phyloP scores from a whole-genome alignment of 1,140 invertebrate genomes.

The Calycopis cecrops region DNA sequence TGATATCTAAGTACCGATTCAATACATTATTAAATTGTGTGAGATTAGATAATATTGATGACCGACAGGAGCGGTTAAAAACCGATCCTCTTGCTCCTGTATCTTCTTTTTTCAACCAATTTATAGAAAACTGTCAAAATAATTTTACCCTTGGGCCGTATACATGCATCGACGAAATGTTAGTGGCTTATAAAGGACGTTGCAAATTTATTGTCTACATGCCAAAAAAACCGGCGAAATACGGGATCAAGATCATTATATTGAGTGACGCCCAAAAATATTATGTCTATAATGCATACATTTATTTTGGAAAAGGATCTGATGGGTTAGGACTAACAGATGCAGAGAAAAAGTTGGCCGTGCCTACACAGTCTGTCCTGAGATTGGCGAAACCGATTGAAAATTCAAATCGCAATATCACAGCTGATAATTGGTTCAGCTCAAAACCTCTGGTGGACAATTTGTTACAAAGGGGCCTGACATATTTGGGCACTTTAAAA shows the following conservation, averaged over 20 bases:
- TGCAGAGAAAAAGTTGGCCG: slow-evolving; percentile 13
- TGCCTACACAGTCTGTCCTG: slow-evolving; percentile 19
- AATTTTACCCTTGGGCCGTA: slow-evolving; percentile 14
- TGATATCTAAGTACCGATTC: slow-evolving; percentile 24
- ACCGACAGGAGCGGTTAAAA: no score
- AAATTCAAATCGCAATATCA: slow-evolving; percentile 19
- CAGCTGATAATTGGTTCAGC: slow-evolving; percentile 20
- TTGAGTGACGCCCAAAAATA: slow-evolving; percentile 26
- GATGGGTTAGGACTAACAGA: slow-evolving; percentile 27
- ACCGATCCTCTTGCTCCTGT: slow-evolving; percentile 39
- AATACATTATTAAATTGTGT: slow-evolving; percentile 20
- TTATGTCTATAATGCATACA: slow-evolving; percentile 26
- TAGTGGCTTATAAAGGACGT: slow-evolving; percentile 50
- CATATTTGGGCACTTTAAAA: slow-evolving; percentile 28
- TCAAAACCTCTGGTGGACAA: slow-evolving; percentile 45
- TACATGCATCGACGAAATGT: slow-evolving; percentile 51
- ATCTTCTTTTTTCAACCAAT: slow-evolving; percentile 37
- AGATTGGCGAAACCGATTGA: slow-evolving; percentile 14
- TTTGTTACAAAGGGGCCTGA: slow-evolving; percentile 41
- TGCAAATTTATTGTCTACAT: slow-evolving; percentile 63
- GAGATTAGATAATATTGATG: slow-evolving; percentile 21
- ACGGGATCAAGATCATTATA: slow-evolving; percentile 54
- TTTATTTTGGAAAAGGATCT: slow-evolving; percentile 29
- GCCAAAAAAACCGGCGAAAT: slow-evolving; percentile 66
- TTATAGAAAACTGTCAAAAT: slow-evolving; percentile 44